Base-by-base conservation (phyloP, 1,140 invertebrate species). In the Sarcophaga peregrina region DNA sequence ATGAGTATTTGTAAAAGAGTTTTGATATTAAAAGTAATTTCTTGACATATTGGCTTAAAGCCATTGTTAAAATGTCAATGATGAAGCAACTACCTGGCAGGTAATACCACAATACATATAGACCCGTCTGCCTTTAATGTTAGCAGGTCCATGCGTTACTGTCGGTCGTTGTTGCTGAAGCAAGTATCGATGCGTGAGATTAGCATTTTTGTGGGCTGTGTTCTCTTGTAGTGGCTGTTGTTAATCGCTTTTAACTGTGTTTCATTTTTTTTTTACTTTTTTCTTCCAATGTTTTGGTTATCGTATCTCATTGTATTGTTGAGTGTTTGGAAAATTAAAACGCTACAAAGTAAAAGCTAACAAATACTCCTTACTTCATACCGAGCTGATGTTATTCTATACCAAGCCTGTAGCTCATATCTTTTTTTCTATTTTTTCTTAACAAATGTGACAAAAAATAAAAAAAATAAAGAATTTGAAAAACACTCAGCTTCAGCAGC, bases 181-280 rank as follows among this genome's bases (percentile, higher is more conserved):
- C n/a, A 17, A n/a, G 13, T 8, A 3, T 68, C 9, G 62, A 7
- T 68, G 62, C 62, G 62, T 68, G 62, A 68, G 62, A 68, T 68
- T 68, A 68, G 62, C 62, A 68, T 68, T 68, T 68, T 68, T 68
- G 62, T 68, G 62, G 62, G 62, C n/a, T 68, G 54, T 58, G 62
- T 68, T 68, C 62, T 68, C n/a, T 68, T 37, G 25, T 37, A 37
- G 25, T 37, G 25, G 25, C 25, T 62, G 54, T 62, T 62, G 54
- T 62, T 62, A 62, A 62, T 62, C 54, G 54, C n/a, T 68, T 68
- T 68, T 68, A 68, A 68, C n/a, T 25, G 62, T 68, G 62, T 37
- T 37, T 68, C 62, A 5, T 68, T 68, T 68, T 58, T 68, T 68
- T 58, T 58, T 13, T 58, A 58, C 13, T 58, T 13, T 37, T 58